Evolutionary conservation across 2,797 vertebrate species (phyloP), one percentile per base, ranked within the genome.

Genomic region (Huso huso): DNA sequence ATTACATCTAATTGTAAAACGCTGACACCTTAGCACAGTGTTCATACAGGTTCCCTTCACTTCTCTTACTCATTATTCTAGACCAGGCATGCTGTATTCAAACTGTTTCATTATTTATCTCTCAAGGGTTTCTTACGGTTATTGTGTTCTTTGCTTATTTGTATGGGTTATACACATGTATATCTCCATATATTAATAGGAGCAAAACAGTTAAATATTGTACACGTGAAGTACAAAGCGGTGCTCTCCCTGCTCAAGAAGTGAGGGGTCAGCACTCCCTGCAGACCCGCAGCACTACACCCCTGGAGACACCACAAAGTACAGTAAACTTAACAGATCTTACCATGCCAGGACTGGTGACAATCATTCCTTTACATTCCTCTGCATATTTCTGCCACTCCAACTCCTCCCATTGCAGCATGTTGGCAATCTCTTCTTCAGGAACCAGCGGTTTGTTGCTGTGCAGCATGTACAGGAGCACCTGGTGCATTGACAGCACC

Each of bases 311-410:
- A 65, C 65, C n/a, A 55, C 8, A 60, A 55, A 64, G 55, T 68
- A 66, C 62, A 75, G 48, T 71, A 78, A 63, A 72, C 73, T 73
- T 58, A 74, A 72, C 37, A 61, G 63, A 5, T 68, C 86, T 61
- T 84, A 99, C 97, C 95, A 96, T 95, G 77, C 94, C 95, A 4
- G 97, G 94, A 84, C 94, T 95, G 82, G 92, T 98, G 76, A 99
- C 97, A 0, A 99, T 99, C 97, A 99, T 99, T 78, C 97, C 97
- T 82, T 99, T 99, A 85, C 96, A 99, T 80, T 99, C 97, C 73
- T 99, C 97, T 0, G 97, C 97, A 0, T 98, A 99, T 70, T 98
- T 98, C 89, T 99, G 97, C 97, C 97, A 99, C 71, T 94, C 94
- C 11, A 98, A 86, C 75, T 99, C 96, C 80, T 98, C 95, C 95